These are phyloP conservation scores for Pherbina coryleti DNA, from an alignment of 2,888 invertebrate genomes.

Conservation along the genomic window DNA sequence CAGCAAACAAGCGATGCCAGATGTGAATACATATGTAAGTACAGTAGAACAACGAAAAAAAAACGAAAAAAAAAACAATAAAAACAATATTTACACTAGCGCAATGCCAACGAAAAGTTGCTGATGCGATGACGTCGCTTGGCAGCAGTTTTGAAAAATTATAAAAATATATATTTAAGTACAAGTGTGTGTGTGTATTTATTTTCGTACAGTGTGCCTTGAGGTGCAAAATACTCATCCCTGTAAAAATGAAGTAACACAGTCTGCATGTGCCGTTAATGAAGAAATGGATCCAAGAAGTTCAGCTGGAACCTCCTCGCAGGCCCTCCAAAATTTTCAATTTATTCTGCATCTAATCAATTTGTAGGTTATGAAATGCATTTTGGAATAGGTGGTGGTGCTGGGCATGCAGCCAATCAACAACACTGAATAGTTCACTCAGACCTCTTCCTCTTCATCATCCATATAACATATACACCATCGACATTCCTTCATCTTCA, in stretches of 20 bases:
- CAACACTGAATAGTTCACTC: no score
- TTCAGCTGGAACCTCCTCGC: no score
- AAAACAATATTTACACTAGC: slow-evolving; percentile 27
- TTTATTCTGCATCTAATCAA: no score
- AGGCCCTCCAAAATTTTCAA: no score
- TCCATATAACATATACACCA: no score
- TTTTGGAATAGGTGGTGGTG: no score
- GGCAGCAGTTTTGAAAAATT: slow-evolving; percentile 26
- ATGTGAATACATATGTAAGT: slow-evolving; percentile 7
- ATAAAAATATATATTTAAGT: slow-evolving; percentile 8
- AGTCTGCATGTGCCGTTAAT: not conserved
- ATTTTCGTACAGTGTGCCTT: not conserved
- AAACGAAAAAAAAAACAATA: not conserved
- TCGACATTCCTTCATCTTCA: not conserved
- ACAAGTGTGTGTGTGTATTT: not conserved
- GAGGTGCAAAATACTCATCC: slow-evolving; percentile 16
- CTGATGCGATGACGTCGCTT: slow-evolving; percentile 27
- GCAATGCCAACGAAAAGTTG: slow-evolving; percentile 20
- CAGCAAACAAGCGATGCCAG: slow-evolving; percentile 22
- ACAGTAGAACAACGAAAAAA: not conserved
- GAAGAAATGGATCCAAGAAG: not conserved
- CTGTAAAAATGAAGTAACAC: not conserved
- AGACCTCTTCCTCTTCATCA: no score
- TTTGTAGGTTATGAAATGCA: no score
- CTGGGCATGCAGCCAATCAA: no score